These are phyloP conservation scores for Scalopus aquaticus DNA, from an alignment of 2,113 vertebrate species.

Conservation along the genomic window DNA sequence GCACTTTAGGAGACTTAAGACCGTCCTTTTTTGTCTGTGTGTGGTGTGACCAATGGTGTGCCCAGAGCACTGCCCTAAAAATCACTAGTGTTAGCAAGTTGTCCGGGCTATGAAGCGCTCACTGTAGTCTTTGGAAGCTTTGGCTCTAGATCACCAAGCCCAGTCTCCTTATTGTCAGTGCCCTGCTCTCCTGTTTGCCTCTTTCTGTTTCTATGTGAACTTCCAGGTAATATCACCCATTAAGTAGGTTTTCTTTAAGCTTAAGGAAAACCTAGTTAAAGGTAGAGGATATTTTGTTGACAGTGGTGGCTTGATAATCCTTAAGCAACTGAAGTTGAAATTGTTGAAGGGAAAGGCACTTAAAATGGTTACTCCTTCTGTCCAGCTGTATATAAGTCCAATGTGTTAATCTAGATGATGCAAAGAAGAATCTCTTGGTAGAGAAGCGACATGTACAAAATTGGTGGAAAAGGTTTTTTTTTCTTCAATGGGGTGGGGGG, in stretches of 20 bases:
- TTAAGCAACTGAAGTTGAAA: conserved; percentile 79
- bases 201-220: conserved; percentile 84
- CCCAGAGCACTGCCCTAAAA: conserved; percentile 84
- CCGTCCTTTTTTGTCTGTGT: conserved; percentile 84
- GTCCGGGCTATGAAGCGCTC: conserved; percentile 77
- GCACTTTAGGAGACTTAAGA: conserved; percentile 86
- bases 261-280: conserved; percentile 80
- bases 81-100: conserved; percentile 82
- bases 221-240: conserved; percentile 80
- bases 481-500: conserved; percentile 45
- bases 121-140: conserved; percentile 82
- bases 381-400: conserved; percentile 80
- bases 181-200: conserved; percentile 82
- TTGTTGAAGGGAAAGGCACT: conserved; percentile 78
- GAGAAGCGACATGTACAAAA: conserved; percentile 73
- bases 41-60: conserved; percentile 89
- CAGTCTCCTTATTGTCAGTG: conserved; percentile 74
- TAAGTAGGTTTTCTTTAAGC: conserved; percentile 75
- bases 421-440: conserved; percentile 73
- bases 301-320: conserved; percentile 88
- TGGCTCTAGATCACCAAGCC: conserved; percentile 77
- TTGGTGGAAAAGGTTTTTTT: conserved; percentile 1
- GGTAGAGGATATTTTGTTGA: conserved; percentile 80
- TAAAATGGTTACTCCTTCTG: conserved; percentile 78
- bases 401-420: conserved; percentile 70